Base-by-base conservation (phyloP, 1,140 invertebrate species). In the Drosophila virilis region DNA sequence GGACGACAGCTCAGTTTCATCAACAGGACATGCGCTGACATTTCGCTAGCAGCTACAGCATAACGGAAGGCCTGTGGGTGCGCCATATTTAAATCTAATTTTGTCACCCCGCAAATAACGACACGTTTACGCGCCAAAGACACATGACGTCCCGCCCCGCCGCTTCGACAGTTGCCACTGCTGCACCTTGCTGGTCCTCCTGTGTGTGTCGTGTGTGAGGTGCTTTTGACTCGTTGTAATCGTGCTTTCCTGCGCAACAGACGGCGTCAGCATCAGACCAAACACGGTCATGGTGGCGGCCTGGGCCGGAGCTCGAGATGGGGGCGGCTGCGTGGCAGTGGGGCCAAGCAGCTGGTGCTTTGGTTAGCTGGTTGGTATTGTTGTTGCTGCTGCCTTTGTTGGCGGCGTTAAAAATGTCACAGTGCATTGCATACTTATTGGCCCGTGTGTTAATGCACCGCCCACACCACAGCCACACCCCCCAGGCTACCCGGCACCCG, bases 391-490 rank as follows among this genome's bases (percentile, higher is more conserved):
- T 55, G 83, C 66, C 77, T 89, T 89, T 89, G 84, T 89, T 75
- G 80, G 52, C 42, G 62, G 80, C 80, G 84, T 89, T 89, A 89
- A 89, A 89, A 89, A 89, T 89, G 84, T 89, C 84, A 89, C 84
- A 89, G 84, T 77, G 84, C 84, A 89, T 84, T 89, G 84, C 84
- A 89, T 89, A 89, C 77, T 89, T 89, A 89, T 89, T 89, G 84
- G 84, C 80, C 84, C 84, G 88, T 84, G 84, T 84, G 84, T 80
- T 89, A 89, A 89, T 89, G 77, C 84, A 80, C 40, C 64, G 65
- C 69, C 66, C 73, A 48, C 62, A 68, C 13, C 48, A 33, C 64
- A 64, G 17, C 58, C 45, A 52, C 51, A 48, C 13, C 42, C 9
- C 35, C 22, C 61, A 40, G 15, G 12, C 35, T n/a, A 22, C 13